Evolutionary conservation across 2,888 invertebrate genomes (phyloP), one percentile per base, ranked within the genome.

Genomic region (Drosophila testacea): DNA sequence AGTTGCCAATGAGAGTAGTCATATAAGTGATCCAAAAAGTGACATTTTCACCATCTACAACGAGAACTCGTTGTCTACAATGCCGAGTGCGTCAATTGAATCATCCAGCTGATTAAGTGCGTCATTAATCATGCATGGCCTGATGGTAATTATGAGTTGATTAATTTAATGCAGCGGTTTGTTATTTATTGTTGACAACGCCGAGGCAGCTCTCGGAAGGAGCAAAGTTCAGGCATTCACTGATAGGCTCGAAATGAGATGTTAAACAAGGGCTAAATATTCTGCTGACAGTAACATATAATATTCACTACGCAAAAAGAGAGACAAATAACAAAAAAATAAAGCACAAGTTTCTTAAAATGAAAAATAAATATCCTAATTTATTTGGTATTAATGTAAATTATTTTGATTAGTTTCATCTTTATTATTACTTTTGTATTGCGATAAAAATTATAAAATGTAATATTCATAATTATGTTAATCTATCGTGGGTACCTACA

Each of bases 121-220:
- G 38, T 54, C 55, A 83, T 81, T 51, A 67, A 64, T 86, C 73
- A 81, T 63, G 44, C 36, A 32, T 54, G 51, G 46, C 38, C 63
- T 51, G 74, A 59, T 55, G 55, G 54, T 67, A 65, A 72, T 71
- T 48, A 48, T 63, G 56, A 60, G 50, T 67, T 75, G 72, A 85
- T 84, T 87, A 68, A 74, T 65, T 32, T 51, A 13, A 16, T 39
- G 39, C 6, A 32, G 6, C 6, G 32, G 6, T 32, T 32, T 9
- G 32, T 32, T 32, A 22, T 22, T 22, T 22, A 22, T 22, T 22
- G 22, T 22, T 22, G 22, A 39, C 39, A 39, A 9, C 10, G 42
- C 13, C 6, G 7, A 13, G 11, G 7, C 52, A 41, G 16, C 39
- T 16, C 27, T 11, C 51, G 3, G 4, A 2, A 34, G 30, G 46